Base-by-base conservation (phyloP, 2,113 vertebrate species). In the Ardeotis arabs region DNA sequence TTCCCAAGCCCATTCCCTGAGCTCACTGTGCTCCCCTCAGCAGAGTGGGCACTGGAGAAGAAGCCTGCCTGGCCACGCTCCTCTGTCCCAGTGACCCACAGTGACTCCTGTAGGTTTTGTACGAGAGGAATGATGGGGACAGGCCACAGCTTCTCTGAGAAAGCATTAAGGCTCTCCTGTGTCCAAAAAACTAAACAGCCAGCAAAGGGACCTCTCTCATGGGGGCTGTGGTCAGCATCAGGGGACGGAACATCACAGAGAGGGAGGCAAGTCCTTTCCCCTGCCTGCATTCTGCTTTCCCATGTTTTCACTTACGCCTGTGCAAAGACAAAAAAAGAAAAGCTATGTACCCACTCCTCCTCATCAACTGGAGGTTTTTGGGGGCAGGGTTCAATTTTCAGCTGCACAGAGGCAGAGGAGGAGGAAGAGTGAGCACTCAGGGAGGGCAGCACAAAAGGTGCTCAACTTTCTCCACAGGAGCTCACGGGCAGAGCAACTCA, bases 1-100 rank as follows among this genome's bases (percentile, higher is more conserved):
- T 59, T 72, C 52, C 14, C 63, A 68, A 53, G 12, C 39, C 64
- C 2, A 0, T 15, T 92, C 19, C 45, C 63, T 5, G 14, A 59
- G 33, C 14, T 27, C 39, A 55, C 24, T 0, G 2, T 1, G 3
- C 10, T 53, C 4, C 33, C 44, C 8, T 8, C 2, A 0, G 25
- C 29, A 75, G 41, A 23, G 11, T 55, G 31, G 20, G 19, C 1
- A 3, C n/a, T 35, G 62, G 56, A 62, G 18, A 13, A 75, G 22
- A 59, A 49, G 45, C 15, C 37, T 2, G 0, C 9, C 33, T 28
- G 39, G 52, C 35, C 11, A 41, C 1, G 1, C 22, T 77, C 10
- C 39, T 86, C 39, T 1, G 2, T 27, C 20, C 16, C 18, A 4
- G 29, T 9, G 5, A 58, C 3, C 0, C 44, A 20, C 7, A 3